Conservation (phyloP, 2,113 vertebrate species). For the Brienomyrus longianalis region DNA sequence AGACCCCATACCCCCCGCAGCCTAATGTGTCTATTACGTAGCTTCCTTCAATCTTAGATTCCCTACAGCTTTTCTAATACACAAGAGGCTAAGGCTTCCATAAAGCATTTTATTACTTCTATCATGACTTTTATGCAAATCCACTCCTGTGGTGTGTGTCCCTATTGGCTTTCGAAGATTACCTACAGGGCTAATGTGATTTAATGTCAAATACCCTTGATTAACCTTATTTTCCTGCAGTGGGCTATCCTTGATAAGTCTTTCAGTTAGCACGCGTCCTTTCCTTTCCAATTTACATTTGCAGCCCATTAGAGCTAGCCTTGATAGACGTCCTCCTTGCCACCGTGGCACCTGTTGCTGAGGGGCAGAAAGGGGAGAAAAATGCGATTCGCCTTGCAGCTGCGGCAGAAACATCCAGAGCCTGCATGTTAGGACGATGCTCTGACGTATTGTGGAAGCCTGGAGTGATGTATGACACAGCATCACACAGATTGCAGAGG, state of each 20-base stretch:
- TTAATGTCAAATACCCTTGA: neutral
- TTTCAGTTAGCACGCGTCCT: neutral
- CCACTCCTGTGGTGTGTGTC: neutral
- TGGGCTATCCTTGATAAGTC: neutral
- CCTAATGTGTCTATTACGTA: neutral
- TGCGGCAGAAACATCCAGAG: neutral
- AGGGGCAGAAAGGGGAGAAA: neutral
- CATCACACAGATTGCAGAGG: neutral
- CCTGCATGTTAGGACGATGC: neutral
- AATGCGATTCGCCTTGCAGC: neutral
- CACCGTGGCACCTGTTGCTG: neutral
- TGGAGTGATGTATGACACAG: neutral
- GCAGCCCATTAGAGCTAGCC: neutral
- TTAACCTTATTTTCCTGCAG: neutral
- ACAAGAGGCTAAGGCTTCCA: neutral
- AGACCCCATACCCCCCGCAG: neutral
- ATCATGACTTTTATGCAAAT: slow-evolving; percentile 5
- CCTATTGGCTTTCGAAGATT: neutral
- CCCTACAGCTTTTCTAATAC: neutral
- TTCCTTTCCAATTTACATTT: neutral
- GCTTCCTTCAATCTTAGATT: neutral
- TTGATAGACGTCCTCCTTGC: neutral
- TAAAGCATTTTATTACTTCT: neutral
- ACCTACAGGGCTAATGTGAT: neutral
- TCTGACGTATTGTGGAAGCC: neutral